A percentile compares a stretch with the other conserved stretches of the same genome.
Conservation (phyloP, 2,797 vertebrate species). For the Glossophaga mutica region DNA sequence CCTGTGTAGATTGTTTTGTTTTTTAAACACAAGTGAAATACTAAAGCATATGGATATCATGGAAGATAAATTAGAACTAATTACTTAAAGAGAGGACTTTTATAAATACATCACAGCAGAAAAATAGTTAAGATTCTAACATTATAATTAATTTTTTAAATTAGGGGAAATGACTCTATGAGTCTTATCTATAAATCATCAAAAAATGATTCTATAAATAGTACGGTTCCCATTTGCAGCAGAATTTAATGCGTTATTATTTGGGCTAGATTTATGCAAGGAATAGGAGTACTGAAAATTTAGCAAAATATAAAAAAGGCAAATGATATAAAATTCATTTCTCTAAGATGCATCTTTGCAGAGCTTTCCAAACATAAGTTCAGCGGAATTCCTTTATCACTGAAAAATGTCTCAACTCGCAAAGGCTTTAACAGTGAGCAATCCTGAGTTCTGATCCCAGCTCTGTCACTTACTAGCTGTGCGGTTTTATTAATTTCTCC, state of each 20-base stretch:
- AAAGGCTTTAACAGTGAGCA: not conserved
- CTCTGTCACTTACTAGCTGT: not conserved
- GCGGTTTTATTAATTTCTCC: not conserved
- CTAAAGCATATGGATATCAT: not conserved
- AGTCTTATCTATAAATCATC: conserved; percentile 26
- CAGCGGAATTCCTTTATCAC: not conserved
- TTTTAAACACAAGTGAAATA: conserved; percentile 17
- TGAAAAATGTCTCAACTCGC: not conserved
- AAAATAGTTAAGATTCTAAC: not conserved
- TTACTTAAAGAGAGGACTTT: conserved; percentile 20
- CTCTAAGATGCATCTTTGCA: not conserved
- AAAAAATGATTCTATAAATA: conserved; percentile 10
- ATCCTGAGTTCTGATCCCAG: not conserved
- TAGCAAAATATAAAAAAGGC: not conserved
- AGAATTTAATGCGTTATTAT: conserved; percentile 14
- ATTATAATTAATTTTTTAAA: conserved; percentile 45
- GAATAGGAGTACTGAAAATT: not conserved
- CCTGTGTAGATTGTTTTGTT: not conserved
- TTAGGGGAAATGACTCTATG: conserved; percentile 8
- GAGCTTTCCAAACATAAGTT: not conserved
- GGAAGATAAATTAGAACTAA: not conserved
- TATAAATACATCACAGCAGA: conserved; percentile 38
- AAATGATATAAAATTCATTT: not conserved
- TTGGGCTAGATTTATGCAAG: conserved; percentile 12
- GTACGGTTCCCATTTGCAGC: conserved; percentile 6